Conservation (phyloP, 2,888 invertebrate species). For the Parthenolecanium corni region DNA sequence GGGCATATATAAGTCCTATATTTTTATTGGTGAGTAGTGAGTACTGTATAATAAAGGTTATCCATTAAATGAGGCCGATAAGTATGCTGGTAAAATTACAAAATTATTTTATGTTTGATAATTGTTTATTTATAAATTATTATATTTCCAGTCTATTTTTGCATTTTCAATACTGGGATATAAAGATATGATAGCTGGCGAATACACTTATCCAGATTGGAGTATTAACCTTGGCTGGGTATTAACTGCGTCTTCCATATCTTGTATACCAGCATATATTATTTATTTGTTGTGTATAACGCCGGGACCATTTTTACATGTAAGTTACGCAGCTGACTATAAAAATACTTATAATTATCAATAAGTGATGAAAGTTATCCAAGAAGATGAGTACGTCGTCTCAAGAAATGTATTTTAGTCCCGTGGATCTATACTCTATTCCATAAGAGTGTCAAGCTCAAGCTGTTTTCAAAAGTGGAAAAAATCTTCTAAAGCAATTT, state of each 20-base stretch:
- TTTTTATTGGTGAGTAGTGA: constrained; percentile 59
- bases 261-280: constrained; percentile 75
- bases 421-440: no score
- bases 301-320: constrained; percentile 48
- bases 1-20: constrained; percentile 76
- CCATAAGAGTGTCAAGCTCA: no score
- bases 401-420: no score
- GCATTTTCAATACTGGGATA: constrained; percentile 70
- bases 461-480: no score
- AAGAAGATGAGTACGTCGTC: no score
- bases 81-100: no score
- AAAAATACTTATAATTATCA: background rate
- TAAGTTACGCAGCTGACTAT: constrained; percentile 33
- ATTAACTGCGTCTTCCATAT: constrained; percentile 70
- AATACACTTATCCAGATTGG: constrained; percentile 65
- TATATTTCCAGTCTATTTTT: constrained; percentile 55
- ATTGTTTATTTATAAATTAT: background rate
- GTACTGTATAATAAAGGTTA: no score
- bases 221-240: constrained; percentile 68
- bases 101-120: no score
- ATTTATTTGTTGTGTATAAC: constrained; percentile 62
- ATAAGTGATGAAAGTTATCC: background rate
- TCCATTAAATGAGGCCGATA: background rate
- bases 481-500: no score
- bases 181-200: constrained; percentile 64